Evolutionary conservation across 1,140 invertebrate genomes (phyloP), one percentile per base, ranked within the genome.

Genomic region (Drosophila mayri): DNA sequence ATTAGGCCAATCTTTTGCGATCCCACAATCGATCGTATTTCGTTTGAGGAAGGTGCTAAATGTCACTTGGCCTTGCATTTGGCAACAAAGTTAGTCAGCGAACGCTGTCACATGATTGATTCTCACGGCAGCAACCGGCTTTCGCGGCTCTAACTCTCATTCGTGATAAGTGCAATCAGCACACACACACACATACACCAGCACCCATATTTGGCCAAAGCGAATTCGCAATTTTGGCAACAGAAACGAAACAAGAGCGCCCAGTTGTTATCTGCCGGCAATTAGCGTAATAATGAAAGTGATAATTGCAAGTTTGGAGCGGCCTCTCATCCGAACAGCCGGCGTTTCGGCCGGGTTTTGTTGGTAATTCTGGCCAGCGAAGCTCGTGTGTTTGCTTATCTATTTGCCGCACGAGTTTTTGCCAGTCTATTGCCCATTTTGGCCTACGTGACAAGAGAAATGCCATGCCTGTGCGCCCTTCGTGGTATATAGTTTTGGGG

Each of bases 301-400:
- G 85, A 76, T 88, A 90, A 88, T 88, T 90, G 64, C 32, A 76
- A 73, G 68, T 78, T 82, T 88, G 72, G 50, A 71, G 55, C 67
- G 44, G 32, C 52, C 52, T 79, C 63, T 67, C 59, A 58, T 32
- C 47, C 49, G 18, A 38, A 41, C 57, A 65, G 60, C 72, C 63
- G 60, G 61, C 77, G 52, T 71, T 75, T 75, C 14, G 59, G 62
- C 66, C 77, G 68, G 40, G 20, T 57, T 54, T 44, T 65, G 28
- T 57, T 57, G 22, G 47, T 62, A 12, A 37, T 61, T 59, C 46
- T 60, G 35, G 28, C 40, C 47, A 71, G 50, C 35, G 44, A 38
- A 74, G 73, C 73, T 76, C 66, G 38, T 79, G 76, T 83, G 47
- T 87, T 88, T 88, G 82, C 86, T 90, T 90, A 90, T 90, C 85